Evolutionary conservation across 2,113 vertebrate species (phyloP).

Genomic region (Nycticorax nycticorax): DNA sequence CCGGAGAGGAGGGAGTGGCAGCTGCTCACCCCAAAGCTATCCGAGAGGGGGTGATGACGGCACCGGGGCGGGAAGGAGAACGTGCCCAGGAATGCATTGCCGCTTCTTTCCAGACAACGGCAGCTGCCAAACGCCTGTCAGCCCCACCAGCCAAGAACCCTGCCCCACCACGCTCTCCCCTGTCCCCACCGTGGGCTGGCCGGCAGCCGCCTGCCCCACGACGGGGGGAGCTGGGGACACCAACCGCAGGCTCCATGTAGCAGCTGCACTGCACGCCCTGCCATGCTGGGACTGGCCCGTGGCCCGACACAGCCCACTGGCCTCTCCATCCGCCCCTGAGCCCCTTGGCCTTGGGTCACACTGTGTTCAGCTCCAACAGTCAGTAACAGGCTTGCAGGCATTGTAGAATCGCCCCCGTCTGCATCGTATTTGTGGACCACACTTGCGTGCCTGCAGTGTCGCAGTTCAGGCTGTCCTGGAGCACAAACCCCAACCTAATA

Average conservation of each 20-base stretch:
- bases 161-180: background rate
- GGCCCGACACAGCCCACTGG: rapidly evolving
- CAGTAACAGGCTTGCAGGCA: rapidly evolving
- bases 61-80: background rate
- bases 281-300: background rate
- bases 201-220: rapidly evolving
- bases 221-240: background rate
- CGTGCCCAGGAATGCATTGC: background rate
- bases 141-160: rapidly evolving
- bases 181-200: background rate
- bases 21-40: constrained; percentile 2
- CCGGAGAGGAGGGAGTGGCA: background rate
- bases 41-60: background rate
- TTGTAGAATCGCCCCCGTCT: background rate
- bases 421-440: rapidly evolving
- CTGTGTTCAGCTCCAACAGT: background rate
- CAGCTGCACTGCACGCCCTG: background rate
- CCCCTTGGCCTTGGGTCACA: background rate
- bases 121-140: background rate
- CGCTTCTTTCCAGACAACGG: background rate
- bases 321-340: background rate
- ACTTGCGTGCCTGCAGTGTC: rapidly evolving
- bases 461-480: background rate
- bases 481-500: background rate
- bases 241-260: background rate